Evolutionary conservation across 2,113 vertebrate genomes (phyloP), one percentile per base, ranked within the genome.

Genomic region (Lophura nycthemera): DNA sequence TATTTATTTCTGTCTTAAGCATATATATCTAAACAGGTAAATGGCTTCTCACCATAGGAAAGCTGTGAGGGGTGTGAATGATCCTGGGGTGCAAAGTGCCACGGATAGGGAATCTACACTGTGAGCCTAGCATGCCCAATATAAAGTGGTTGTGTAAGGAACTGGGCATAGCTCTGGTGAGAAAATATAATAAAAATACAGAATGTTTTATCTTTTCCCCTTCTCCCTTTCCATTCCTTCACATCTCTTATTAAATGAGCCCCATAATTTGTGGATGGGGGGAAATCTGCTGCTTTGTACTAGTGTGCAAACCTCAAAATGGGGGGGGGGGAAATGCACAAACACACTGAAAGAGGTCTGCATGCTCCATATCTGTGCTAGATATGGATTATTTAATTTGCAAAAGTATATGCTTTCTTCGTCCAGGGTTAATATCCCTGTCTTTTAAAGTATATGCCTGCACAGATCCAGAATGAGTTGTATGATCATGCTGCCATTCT

Each of bases 41-140:
- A 57, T 2, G 43, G 2, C 13, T 66, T 11, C 40, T 66, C 67
- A 40, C 12, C 16, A 3, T 1, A 4, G 52, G 42, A 47, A 56
- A 48, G 21, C 12, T 14, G 2, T 42, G 72, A 88, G 57, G 50
- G 32, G 13, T n/a, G 27, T 24, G 40, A 88, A 56, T 16, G 59
- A 42, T 52, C 47, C 45, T 67, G 72, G 15, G 27, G 10, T 56
- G 22, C 34, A 34, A 50, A 70, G 50, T 52, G 20, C 14, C 4
- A 7, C 2, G 8, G 32, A 14, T 2, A 38, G 65, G 65, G 57
- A 34, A 75, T 15, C 32, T 25, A 1, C 34, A 6, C 19, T 22
- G 56, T 64, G 52, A 42, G 30, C 7, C 27, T 50, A 38, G 14
- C 2, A 0, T 3, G 42, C 9, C 29, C 12, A 22, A 1, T 64